Conservation (phyloP, 2,797 vertebrate genomes). For the Eulemur rubriventer region DNA sequence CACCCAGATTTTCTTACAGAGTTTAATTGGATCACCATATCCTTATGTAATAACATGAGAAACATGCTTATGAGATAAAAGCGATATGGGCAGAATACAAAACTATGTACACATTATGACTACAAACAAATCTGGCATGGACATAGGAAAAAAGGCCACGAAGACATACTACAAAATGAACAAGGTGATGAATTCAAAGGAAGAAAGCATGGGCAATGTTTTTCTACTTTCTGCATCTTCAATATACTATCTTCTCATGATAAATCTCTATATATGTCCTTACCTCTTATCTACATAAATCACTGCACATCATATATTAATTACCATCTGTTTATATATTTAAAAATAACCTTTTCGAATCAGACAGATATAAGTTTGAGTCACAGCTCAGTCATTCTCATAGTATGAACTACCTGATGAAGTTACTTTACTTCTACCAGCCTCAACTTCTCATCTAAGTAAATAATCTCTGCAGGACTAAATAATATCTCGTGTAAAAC, state of each 20-base stretch:
- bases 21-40: not conserved
- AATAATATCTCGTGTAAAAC: not conserved
- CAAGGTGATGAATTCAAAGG: not conserved
- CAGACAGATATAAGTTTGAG: not conserved
- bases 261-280: not conserved
- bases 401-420: not conserved
- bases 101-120: not conserved
- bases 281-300: not conserved
- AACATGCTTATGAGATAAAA: not conserved
- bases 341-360: slow-evolving; percentile 30
- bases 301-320: not conserved
- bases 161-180: not conserved
- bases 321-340: not conserved
- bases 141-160: not conserved
- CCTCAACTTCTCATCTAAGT: not conserved
- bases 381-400: not conserved
- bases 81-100: not conserved
- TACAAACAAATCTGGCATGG: not conserved
- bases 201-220: not conserved
- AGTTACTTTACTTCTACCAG: not conserved
- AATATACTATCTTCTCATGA: not conserved
- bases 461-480: not conserved
- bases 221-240: not conserved
- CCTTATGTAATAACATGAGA: not conserved
- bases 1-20: not conserved